phyloP scores from a whole-genome alignment of 2,113 vertebrate genomes.

The Tricholaema leucomelas region DNA sequence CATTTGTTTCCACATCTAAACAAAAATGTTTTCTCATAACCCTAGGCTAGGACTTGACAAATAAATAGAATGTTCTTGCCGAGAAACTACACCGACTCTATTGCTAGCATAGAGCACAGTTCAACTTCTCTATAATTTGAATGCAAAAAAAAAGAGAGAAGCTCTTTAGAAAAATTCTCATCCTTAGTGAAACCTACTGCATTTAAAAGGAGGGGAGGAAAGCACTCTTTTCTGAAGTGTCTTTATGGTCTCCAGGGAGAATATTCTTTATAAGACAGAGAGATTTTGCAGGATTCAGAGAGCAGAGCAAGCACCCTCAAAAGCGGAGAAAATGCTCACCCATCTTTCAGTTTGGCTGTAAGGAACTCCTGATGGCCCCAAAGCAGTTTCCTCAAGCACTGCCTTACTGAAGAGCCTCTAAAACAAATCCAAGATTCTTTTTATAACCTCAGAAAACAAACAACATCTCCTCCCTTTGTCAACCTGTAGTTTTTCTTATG shows the following conservation, averaged over 20 bases:
- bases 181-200: not conserved
- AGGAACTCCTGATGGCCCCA: not conserved
- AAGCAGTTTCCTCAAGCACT: not conserved
- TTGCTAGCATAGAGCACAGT: not conserved
- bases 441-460: not conserved
- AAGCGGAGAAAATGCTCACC: not conserved
- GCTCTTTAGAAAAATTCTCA: conserved; percentile 19
- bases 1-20: conserved; percentile 13
- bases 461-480: not conserved
- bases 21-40: conserved; percentile 26
- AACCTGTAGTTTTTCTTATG: not conserved
- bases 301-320: not conserved
- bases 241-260: conserved; percentile 29
- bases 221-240: not conserved
- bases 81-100: not conserved
- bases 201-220: not conserved
- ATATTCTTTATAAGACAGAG: not conserved
- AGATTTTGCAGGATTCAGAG: conserved; percentile 24
- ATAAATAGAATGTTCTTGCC: conserved; percentile 26
- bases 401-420: not conserved
- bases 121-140: not conserved
- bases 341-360: not conserved
- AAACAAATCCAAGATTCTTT: not conserved
- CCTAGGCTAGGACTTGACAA: not conserved
- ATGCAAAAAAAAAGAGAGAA: not conserved